Base-by-base conservation (phyloP, 2,113 vertebrate species). In the Poeciliopsis retropinna region DNA sequence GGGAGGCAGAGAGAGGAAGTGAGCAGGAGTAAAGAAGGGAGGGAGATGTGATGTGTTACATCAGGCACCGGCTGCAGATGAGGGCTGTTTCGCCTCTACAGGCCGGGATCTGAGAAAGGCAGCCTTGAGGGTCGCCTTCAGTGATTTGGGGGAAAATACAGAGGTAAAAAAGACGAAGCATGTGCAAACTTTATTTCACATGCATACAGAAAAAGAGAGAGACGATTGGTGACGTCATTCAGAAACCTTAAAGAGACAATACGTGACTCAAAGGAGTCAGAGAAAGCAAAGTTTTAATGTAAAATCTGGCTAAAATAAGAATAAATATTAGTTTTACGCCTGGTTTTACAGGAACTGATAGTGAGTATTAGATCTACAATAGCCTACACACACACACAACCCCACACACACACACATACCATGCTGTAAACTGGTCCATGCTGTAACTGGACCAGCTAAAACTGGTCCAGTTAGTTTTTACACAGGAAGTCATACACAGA, bases 11-110 rank as follows among this genome's bases (percentile, higher is more conserved):
- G 60, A 78, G 61, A 81, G 76, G 72, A 75, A 78, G 72, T 76
- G 81, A 72, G 81, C 63, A 68, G 63, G 76, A 83, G 76, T 69
- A 70, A 64, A 70, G 70, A 64, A 62, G 70, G 71, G 64, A 80
- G 65, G 74, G 78, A 82, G 76, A 61, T 41, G 78, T 80, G 78
- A 63, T 79, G 41, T 68, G 67, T 87, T 89, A 72, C 72, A 83
- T 70, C 76, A 80, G 65, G 79, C 80, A 70, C 47, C 44, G 41
- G 25, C 57, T 60, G 34, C 73, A 79, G 67, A 69, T 66, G 54
- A 67, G 29, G 60, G 51, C 5, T 57, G 8, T 82, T 86, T 77
- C 67, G 64, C 31, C 60, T 66, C 60, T 5, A 70, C 69, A 70
- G 72, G 64, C 25, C 37, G 15, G 44, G 27, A 47, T 78, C 67